phyloP scores from a whole-genome alignment of 2,888 invertebrate genomes.

The Parelbella ahira region DNA sequence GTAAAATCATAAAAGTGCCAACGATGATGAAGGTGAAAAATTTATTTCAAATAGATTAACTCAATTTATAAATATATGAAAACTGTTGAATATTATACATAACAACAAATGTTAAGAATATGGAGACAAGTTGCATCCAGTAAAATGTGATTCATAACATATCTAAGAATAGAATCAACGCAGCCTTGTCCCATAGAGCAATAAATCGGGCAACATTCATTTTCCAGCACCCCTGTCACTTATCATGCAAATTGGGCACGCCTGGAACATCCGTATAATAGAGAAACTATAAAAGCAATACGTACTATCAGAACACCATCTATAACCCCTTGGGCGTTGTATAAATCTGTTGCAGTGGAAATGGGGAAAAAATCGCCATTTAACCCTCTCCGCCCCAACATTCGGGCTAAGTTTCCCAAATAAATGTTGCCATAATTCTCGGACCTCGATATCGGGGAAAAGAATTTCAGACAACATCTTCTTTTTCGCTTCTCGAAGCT shows the following conservation, averaged over 20 bases:
- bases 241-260: conserved; percentile 23
- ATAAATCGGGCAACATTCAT: conserved; percentile 12
- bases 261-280: conserved; percentile 15
- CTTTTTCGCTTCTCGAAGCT: conserved; percentile 31
- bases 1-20: too few relatives aligned
- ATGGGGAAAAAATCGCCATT: conserved; percentile 54
- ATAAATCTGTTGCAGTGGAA: conserved; percentile 59
- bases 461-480: conserved; percentile 34
- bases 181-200: conserved; percentile 1
- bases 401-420: conserved; percentile 39
- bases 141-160: too few relatives aligned
- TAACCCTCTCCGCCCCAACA: conserved; percentile 52
- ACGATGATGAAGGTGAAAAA: too few relatives aligned
- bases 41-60: too few relatives aligned
- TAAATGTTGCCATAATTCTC: conserved; percentile 47
- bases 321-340: conserved; percentile 50
- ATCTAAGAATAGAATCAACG: too few relatives aligned
- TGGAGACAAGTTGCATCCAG: too few relatives aligned
- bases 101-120: too few relatives aligned
- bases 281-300: conserved; percentile 24
- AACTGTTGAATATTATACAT: too few relatives aligned
- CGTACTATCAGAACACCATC: conserved; percentile 50
- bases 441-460: conserved; percentile 41
- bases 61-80: too few relatives aligned
- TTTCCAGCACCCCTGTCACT: conserved; percentile 21